These are phyloP conservation scores for Hanleya hanleyi DNA, from an alignment of 2,888 invertebrate genomes.

Conservation along the genomic window DNA sequence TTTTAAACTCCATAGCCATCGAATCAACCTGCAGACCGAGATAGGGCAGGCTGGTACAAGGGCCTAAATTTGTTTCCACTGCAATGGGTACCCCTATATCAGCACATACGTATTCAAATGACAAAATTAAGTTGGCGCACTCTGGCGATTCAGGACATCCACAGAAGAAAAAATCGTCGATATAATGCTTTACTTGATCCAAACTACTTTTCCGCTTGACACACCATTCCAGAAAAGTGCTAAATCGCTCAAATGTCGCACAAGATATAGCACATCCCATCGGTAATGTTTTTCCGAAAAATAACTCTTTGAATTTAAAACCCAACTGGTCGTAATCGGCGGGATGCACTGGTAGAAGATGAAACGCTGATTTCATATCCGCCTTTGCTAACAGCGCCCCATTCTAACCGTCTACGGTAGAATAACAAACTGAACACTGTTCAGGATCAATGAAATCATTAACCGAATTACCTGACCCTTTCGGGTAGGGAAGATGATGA, in stretches of 20 bases:
- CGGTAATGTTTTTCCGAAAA: constrained; percentile 20
- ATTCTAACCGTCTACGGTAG: constrained; percentile 11
- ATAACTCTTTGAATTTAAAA: constrained; percentile 23
- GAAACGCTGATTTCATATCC: constrained; percentile 34
- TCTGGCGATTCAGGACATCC: no score
- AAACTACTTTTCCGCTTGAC: no score
- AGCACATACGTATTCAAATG: background rate
- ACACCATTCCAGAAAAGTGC: no score
- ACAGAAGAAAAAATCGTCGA: no score
- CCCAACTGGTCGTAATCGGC: constrained; percentile 32
- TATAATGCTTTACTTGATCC: no score
- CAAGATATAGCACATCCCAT: no score
- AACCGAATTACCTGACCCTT: constrained; percentile 21
- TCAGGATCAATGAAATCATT: constrained; percentile 23
- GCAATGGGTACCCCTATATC: background rate
- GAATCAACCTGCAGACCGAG: background rate
- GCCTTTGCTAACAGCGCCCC: constrained; percentile 20
- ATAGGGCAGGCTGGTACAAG: background rate
- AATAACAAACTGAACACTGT: constrained; percentile 13
- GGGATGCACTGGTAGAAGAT: constrained; percentile 25
- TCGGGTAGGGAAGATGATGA: constrained; percentile 25
- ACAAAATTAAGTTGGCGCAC: no score
- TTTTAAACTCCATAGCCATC: background rate
- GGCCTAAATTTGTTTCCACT: background rate
- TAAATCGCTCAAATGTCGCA: no score